Conservation (phyloP, 2,113 vertebrate genomes). For the Haplotaxodon microlepis region DNA sequence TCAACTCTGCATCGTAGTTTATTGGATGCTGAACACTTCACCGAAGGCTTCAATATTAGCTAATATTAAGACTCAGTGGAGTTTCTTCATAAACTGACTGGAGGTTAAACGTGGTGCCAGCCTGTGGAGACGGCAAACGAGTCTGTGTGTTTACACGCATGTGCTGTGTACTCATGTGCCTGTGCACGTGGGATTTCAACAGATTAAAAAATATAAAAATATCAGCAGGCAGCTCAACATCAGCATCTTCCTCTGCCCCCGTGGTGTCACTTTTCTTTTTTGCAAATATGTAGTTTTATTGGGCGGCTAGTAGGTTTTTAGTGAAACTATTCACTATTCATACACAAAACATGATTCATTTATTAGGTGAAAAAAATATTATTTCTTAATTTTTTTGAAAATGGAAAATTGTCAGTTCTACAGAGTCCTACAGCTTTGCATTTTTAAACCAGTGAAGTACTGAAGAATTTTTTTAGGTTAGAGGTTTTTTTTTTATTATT, state of each 20-base stretch:
- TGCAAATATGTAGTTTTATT: neutral
- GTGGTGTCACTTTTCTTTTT: neutral
- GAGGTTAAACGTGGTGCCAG: slow-evolving; percentile 36
- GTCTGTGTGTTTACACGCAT: slow-evolving; percentile 27
- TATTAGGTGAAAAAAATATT: neutral
- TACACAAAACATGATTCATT: neutral
- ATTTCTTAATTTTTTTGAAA: neutral
- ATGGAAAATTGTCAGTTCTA: neutral
- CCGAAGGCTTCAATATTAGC: slow-evolving; percentile 19
- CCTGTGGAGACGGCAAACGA: neutral
- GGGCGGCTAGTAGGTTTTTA: neutral
- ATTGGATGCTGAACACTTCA: slow-evolving; percentile 1
- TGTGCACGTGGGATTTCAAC: slow-evolving; percentile 15
- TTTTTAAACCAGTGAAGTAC: neutral
- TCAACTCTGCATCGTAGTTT: neutral
- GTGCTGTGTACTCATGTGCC: neutral
- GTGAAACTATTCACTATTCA: neutral
- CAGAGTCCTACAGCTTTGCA: neutral
- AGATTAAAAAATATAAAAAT: slow-evolving; percentile 13
- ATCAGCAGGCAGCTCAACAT: slow-evolving; percentile 14
- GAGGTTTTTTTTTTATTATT: neutral
- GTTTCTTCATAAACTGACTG: neutral
- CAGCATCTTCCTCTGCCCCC: neutral
- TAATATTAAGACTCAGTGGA: slow-evolving; percentile 29
- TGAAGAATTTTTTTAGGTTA: neutral